Percentiles rank a stretch among this genome's conserved stretches.
Conservation (phyloP, 2,113 vertebrate genomes). For the Pampusana beccarii region DNA sequence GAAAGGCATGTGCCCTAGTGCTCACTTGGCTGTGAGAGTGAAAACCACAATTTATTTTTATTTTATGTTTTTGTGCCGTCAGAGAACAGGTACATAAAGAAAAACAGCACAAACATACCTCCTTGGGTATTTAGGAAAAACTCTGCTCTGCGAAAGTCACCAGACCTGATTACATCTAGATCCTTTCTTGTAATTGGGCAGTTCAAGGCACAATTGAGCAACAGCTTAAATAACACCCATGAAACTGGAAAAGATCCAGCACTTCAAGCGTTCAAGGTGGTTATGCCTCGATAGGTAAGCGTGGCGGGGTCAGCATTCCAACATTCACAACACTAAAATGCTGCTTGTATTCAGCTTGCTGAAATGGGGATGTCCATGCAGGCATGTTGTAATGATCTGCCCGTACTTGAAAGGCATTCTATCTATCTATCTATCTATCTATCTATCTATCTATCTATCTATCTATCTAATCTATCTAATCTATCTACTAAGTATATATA, state of each 20-base stretch:
- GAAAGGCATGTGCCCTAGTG: neutral
- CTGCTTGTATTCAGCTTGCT: neutral
- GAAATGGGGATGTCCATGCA: neutral
- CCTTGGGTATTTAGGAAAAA: neutral
- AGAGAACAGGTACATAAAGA: neutral
- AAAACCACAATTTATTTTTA: neutral
- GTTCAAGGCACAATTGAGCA: neutral
- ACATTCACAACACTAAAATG: fast-evolving
- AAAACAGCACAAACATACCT: neutral
- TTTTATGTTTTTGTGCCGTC: neutral
- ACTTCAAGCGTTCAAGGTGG: neutral
- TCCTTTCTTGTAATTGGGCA: neutral
- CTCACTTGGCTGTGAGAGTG: fast-evolving
- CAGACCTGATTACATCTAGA: neutral
- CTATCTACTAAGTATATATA: too few relatives aligned
- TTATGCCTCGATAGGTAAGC: neutral
- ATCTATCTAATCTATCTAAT: too few relatives aligned
- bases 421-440: too few relatives aligned
- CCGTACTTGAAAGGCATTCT: neutral
- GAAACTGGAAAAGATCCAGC: neutral
- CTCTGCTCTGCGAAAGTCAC: neutral
- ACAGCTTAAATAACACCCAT: neutral
- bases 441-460: too few relatives aligned
- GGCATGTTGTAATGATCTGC: neutral
- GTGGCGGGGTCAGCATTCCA: fast-evolving